Conservation (phyloP, 2,113 vertebrate species). For the Poeciliopsis occidentalis region DNA sequence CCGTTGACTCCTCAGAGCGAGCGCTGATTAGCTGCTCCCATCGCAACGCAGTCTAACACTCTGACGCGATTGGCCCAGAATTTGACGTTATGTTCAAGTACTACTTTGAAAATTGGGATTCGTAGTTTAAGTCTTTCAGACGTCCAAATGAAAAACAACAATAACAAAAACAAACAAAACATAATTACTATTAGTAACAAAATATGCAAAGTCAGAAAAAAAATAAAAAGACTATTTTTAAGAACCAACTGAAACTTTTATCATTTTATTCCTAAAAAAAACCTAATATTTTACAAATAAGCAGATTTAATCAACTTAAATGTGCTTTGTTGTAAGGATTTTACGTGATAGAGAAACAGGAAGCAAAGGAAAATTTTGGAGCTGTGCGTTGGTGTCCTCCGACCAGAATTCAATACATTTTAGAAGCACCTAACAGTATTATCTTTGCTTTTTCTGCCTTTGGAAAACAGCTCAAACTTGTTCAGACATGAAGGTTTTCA, state of each 20-base stretch:
- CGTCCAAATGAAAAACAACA: not conserved
- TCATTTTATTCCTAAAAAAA: too few relatives aligned
- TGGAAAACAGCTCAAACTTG: not conserved
- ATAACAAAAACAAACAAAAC: not conserved
- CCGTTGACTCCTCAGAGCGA: slow-evolving; percentile 43
- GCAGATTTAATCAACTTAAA: too few relatives aligned
- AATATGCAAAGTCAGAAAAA: not conserved
- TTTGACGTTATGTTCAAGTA: not conserved
- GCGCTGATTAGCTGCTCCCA: slow-evolving; percentile 56
- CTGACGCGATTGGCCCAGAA: slow-evolving; percentile 47
- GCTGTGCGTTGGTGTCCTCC: too few relatives aligned
- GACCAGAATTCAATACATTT: too few relatives aligned
- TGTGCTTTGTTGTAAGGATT: too few relatives aligned
- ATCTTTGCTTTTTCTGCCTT: not conserved
- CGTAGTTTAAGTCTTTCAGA: too few relatives aligned
- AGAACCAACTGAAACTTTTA: too few relatives aligned
- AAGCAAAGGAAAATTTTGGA: too few relatives aligned
- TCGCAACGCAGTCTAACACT: slow-evolving; percentile 29
- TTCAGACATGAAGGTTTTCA: not conserved
- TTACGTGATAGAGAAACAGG: too few relatives aligned
- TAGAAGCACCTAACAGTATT: too few relatives aligned
- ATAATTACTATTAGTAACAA: not conserved
- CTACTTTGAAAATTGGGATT: not conserved
- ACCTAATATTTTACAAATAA: too few relatives aligned
- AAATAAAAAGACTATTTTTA: too few relatives aligned